Percentiles rank a stretch among this genome's conserved stretches.
Evolutionary conservation across 2,888 invertebrate genomes (phyloP).

Genomic region (Cephus sareptanus): DNA sequence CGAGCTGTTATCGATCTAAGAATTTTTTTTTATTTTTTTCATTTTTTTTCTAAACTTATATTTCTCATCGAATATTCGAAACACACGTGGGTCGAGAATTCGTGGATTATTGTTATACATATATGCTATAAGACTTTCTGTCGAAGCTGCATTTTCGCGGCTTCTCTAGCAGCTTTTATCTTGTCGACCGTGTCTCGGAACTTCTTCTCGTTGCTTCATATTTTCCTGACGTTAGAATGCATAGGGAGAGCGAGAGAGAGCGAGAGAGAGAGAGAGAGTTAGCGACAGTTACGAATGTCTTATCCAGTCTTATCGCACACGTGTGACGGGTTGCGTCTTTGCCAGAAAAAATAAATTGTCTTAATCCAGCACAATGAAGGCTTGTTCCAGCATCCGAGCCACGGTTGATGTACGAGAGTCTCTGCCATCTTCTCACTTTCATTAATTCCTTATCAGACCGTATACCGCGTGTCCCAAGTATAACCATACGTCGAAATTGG

Average conservation of each 20-base stretch:
- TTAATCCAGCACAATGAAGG: neutral
- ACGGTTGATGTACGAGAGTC: neutral
- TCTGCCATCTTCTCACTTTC: neutral
- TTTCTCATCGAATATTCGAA: neutral
- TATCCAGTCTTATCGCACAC: neutral
- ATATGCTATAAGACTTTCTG: neutral
- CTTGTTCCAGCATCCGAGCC: neutral
- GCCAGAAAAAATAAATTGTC: neutral
- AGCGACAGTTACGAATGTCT: neutral
- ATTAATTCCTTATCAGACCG: neutral
- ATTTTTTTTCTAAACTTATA: neutral
- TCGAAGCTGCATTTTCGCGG: too few relatives aligned
- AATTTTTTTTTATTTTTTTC: neutral
- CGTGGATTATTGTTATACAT: neutral
- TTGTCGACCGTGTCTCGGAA: too few relatives aligned
- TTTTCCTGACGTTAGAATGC: neutral
- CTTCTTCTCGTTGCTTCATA: neutral
- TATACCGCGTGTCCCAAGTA: neutral
- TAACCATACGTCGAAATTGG: neutral
- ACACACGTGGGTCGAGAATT: neutral
- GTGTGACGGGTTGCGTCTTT: neutral
- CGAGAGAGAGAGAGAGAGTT: too few relatives aligned
- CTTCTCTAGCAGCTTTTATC: too few relatives aligned
- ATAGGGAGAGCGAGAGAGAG: too few relatives aligned
- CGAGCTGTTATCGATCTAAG: neutral